Evolutionary conservation across 2,113 vertebrate species (phyloP), one percentile per base, ranked within the genome.

Genomic region (Sigmodon hispidus): DNA sequence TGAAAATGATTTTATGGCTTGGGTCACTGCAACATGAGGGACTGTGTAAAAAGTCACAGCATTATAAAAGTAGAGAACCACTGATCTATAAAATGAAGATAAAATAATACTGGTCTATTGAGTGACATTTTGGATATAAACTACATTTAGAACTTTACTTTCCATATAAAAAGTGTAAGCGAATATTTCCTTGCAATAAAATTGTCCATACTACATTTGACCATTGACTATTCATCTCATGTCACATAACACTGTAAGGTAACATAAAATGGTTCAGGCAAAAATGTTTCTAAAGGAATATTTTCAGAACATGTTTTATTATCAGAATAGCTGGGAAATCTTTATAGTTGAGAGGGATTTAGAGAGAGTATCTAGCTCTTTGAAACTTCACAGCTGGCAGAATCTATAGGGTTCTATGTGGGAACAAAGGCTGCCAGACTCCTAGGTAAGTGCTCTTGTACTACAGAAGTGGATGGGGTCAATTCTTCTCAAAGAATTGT

Each of bases 211-310:
- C 9, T 67, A 16, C 11, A 83, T 93, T 84, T 87, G 52, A 93
- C 34, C 22, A 59, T 43, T 65, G 81, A 63, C 16, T 61, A 19
- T 70, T 15, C 36, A 34, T 72, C 70, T 81, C 65, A 88, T 75
- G 31, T 75, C 43, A 84, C 63, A 65, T 40, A 80, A 65, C 69
- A 86, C 57, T 94, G 84, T 85, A 95, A 57, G 34, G 7, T 7
- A 79, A 83, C 69, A 83, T 40, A 79, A 89, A 80, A 72, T 89
- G 80, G 36, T 83, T 34, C 87, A 22, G 80, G 15, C 24, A 86
- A 93, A 24, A 87, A 90, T 90, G 19, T 40, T 67, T 75, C 50
- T 24, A 94, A 94, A 83, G 29, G 43, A 87, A 72, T 86, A 45
- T 94, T 92, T 92, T 95, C 40, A 87, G 86, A 59, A 73, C 61